Percentiles rank a stretch among this genome's conserved stretches.
phyloP scores from a whole-genome alignment of 2,113 vertebrate genomes.

The Sprattus sprattus region DNA sequence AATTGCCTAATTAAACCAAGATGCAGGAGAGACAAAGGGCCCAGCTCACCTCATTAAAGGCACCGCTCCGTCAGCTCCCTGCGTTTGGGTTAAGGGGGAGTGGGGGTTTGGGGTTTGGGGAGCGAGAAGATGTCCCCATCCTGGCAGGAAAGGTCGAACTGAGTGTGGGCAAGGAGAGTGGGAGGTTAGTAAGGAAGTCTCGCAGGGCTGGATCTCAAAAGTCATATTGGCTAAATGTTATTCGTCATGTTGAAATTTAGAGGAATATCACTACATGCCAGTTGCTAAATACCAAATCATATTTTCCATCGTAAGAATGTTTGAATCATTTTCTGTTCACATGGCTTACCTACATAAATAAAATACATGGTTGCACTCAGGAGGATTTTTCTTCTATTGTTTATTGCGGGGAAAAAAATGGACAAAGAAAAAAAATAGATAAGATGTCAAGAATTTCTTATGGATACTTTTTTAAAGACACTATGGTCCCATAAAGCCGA shows the following conservation, averaged over 20 bases:
- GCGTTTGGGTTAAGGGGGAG: conserved; percentile 23
- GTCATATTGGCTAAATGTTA: neutral
- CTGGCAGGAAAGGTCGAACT: conserved; percentile 65
- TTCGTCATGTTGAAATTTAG: neutral
- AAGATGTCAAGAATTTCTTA: neutral
- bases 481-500: neutral
- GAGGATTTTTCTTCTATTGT: neutral
- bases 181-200: neutral
- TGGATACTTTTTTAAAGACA: neutral
- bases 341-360: neutral
- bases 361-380: neutral
- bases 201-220: neutral
- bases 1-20: conserved; percentile 68
- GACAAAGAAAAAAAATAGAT: neutral
- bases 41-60: conserved; percentile 65
- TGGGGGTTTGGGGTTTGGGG: neutral
- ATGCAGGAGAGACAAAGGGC: conserved; percentile 50
- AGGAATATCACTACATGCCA: neutral
- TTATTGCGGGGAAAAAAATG: neutral
- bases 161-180: neutral
- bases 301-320: neutral
- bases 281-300: neutral
- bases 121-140: conserved; percentile 40
- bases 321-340: neutral
- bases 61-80: conserved; percentile 57